Evolutionary conservation across 2,888 invertebrate genomes (phyloP).

Genomic region (Eristalinus sepulchralis): DNA sequence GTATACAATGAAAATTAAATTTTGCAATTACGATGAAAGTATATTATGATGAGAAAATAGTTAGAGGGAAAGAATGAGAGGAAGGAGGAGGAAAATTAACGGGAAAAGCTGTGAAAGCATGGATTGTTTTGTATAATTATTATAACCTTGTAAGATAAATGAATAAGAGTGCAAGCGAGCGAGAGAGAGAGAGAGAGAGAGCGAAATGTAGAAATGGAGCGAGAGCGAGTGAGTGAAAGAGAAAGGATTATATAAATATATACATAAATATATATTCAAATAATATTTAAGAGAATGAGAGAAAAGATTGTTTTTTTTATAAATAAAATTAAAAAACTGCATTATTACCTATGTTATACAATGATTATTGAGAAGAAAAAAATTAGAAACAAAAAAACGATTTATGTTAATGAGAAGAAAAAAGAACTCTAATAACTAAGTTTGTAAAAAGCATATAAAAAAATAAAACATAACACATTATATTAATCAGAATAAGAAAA

Average conservation of each 20-base stretch:
- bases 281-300: slow-evolving; percentile 76
- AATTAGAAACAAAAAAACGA: background rate
- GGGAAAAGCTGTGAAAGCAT: slow-evolving; percentile 49
- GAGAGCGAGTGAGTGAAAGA: slow-evolving; percentile 59
- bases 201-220: slow-evolving; percentile 28
- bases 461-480: slow-evolving; percentile 28
- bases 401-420: slow-evolving; percentile 26
- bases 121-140: slow-evolving; percentile 54
- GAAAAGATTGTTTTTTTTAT: slow-evolving; percentile 79
- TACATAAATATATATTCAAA: slow-evolving; percentile 46
- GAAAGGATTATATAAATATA: slow-evolving; percentile 56
- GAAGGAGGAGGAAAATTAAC: slow-evolving; percentile 9
- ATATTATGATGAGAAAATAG: slow-evolving; percentile 12
- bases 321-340: slow-evolving; percentile 73
- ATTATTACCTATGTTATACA: slow-evolving; percentile 68
- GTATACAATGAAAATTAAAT: slow-evolving; percentile 14
- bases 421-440: slow-evolving; percentile 29
- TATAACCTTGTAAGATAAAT: slow-evolving; percentile 54
- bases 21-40: slow-evolving; percentile 19
- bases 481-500: slow-evolving; percentile 10
- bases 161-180: slow-evolving; percentile 51
- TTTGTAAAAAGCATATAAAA: slow-evolving; percentile 48
- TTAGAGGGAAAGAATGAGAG: slow-evolving; percentile 4
- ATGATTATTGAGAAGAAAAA: slow-evolving; percentile 31
- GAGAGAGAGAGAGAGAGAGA: slow-evolving; percentile 59